Evolutionary conservation across 2,797 vertebrate species (phyloP), one percentile per base, ranked within the genome.

Genomic region (Pseudochromis fuscus): DNA sequence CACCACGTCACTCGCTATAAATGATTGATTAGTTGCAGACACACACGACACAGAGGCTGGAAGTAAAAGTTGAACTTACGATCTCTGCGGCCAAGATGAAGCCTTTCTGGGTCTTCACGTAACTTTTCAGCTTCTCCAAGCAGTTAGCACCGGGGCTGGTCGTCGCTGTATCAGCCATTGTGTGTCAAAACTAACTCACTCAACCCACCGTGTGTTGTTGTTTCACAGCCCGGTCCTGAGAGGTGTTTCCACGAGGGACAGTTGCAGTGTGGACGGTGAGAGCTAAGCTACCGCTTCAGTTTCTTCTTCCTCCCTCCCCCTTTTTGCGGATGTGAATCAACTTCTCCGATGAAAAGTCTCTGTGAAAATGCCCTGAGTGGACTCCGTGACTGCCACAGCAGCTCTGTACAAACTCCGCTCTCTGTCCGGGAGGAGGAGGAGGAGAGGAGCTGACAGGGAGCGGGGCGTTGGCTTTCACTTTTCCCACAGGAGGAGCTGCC

Each of bases 81-180:
- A 94, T 94, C 83, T 95, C 94, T 48, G 81, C 83, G 0, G 83
- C 18, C 33, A 95, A 84, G 58, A 94, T 91, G 0, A 67, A 35
- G 0, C 94, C 94, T 78, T 94, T 95, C 9, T 55, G 88, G 46
- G 94, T 95, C 61, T 44, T 85, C 72, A 89, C 65, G 72, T 94
- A 95, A 37, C 18, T 83, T 59, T 86, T 89, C 51, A 94, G 49
- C 70, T 67, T 93, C 30, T 91, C 93, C 87, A 89, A 0, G 64
- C 49, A 73, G 81, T 2, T 81, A 0, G 40, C 77, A 0, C 49
- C 81, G 6, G 85, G 0, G 38, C 28, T 56, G 4, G 63, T 12
- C 0, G 67, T 57, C 7, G 15, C 38, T 0, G 88, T 83, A 31
- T 94, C 94, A 37, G 90, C 92, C 94, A 95, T 95, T 56, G 42